Evolutionary conservation across 2,888 invertebrate species (phyloP), one percentile per base, ranked within the genome.

Genomic region (Agrotis clavis): DNA sequence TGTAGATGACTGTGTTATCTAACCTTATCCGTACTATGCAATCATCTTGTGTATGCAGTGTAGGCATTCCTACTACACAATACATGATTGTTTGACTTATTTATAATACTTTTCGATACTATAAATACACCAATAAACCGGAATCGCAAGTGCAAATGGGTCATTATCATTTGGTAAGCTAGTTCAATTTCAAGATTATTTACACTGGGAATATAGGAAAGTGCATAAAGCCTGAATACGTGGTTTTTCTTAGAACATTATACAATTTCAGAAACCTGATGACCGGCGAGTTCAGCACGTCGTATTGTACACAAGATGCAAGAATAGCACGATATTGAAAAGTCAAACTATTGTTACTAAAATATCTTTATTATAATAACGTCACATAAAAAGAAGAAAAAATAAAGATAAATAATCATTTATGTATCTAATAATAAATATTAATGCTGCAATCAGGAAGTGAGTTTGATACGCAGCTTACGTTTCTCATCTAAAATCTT

Each of bases 401-500:
- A 70, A 70, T 76, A 72, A 71, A 64, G 75, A 77, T 75, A 80
- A 80, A 70, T 77, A 73, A 74, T 21, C 62, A 70, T 76, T 70
- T 80, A 76, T 74, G 48, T 82, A 62, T 76, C 68, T 66, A 61
- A 70, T 65, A 35, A 64, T 56, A 67, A 79, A 75, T 54, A 77
- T 56, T 54, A 67, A 47, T 35, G 56, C 63, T 59, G 63, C n/a
- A 71, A 69, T 77, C 67, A 69, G 50, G 71, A 62, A 74, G 59
- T 83, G 41, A 85, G 41, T 74, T 86, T 67, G 61, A 90, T 86
- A 53, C 95, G 90, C 77, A 94, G 84, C 74, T 91, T 94, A 83
- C 96, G 93, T 81, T 96, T 97, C 74, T 96, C 95, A 81, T 96
- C 93, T 81, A 97, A 91, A 77, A 92, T 90, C 79, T 93, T 95